A percentile compares a stretch with the other conserved stretches of the same genome.
Conservation (phyloP, 53 echinoderm and acorn worm species). For the Hippasteria phrygiana region DNA sequence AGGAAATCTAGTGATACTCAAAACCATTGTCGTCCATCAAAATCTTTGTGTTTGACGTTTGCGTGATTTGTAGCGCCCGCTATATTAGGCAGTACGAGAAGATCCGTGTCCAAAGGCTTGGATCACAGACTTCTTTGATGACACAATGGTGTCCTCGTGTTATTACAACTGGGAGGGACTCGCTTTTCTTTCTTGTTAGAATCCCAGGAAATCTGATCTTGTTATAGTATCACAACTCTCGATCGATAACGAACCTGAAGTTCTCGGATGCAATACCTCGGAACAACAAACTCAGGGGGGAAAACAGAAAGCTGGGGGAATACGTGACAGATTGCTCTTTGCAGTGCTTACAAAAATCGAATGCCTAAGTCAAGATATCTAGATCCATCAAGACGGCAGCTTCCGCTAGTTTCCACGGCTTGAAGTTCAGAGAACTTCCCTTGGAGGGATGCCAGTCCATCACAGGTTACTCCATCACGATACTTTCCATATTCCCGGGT, state of each 20-base stretch:
- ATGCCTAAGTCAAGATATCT: too few relatives aligned
- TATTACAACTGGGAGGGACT: background rate
- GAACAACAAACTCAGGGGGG: background rate
- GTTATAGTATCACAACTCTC: background rate
- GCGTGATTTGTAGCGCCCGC: background rate
- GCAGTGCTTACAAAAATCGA: too few relatives aligned
- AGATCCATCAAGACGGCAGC: too few relatives aligned
- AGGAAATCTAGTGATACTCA: constrained; percentile 29
- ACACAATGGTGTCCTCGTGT: constrained; percentile 2
- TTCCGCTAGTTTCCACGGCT: too few relatives aligned
- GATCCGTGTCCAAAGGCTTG: background rate
- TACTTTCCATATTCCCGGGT: too few relatives aligned
- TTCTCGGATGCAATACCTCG: background rate
- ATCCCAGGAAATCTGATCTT: background rate
- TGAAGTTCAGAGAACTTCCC: too few relatives aligned
- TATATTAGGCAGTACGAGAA: constrained; percentile 8
- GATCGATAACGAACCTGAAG: background rate
- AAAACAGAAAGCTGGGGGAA: background rate
- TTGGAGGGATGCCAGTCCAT: too few relatives aligned
- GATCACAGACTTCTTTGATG: background rate
- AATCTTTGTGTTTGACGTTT: background rate
- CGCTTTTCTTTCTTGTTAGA: background rate
- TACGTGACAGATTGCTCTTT: background rate
- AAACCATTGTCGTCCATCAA: constrained; percentile 2
- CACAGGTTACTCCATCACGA: too few relatives aligned